These are phyloP conservation scores for Rutpela maculata DNA, from an alignment of 2,888 invertebrate genomes.

Conservation along the genomic window DNA sequence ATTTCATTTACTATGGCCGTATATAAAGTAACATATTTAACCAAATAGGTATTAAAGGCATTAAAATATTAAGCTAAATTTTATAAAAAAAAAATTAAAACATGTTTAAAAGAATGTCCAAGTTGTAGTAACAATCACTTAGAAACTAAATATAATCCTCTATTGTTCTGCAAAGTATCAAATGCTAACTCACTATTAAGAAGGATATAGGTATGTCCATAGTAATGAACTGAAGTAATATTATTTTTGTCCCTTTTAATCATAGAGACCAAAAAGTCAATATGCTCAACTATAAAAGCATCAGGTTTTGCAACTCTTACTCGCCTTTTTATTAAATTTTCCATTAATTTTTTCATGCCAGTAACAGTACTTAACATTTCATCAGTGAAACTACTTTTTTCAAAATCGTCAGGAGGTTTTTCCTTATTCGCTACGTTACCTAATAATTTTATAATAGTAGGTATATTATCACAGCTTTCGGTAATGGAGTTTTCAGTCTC, in stretches of 20 bases:
- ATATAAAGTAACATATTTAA: too few relatives aligned
- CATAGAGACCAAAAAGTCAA: slow-evolving; percentile 47
- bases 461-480: slow-evolving; percentile 45
- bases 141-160: slow-evolving; percentile 43
- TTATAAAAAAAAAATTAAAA: too few relatives aligned
- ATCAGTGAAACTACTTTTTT: slow-evolving; percentile 31
- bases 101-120: too few relatives aligned
- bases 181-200: slow-evolving; percentile 44
- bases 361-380: slow-evolving; percentile 47
- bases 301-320: slow-evolving; percentile 42
- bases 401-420: slow-evolving; percentile 36
- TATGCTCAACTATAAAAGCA: slow-evolving; percentile 47
- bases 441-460: slow-evolving; percentile 34
- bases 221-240: slow-evolving; percentile 41
- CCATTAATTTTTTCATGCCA: slow-evolving; percentile 43
- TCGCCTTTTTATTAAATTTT: slow-evolving; percentile 34
- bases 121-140: slow-evolving; percentile 31
- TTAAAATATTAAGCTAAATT: too few relatives aligned
- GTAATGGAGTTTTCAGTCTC: slow-evolving; percentile 47
- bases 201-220: slow-evolving; percentile 44
- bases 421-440: slow-evolving; percentile 39
- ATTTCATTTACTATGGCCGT: too few relatives aligned
- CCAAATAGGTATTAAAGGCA: too few relatives aligned
- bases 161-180: slow-evolving; percentile 41
- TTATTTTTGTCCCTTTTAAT: slow-evolving; percentile 47